Conservation (phyloP, 2,888 invertebrate species). For the Dryocosmus kuriphilus region DNA sequence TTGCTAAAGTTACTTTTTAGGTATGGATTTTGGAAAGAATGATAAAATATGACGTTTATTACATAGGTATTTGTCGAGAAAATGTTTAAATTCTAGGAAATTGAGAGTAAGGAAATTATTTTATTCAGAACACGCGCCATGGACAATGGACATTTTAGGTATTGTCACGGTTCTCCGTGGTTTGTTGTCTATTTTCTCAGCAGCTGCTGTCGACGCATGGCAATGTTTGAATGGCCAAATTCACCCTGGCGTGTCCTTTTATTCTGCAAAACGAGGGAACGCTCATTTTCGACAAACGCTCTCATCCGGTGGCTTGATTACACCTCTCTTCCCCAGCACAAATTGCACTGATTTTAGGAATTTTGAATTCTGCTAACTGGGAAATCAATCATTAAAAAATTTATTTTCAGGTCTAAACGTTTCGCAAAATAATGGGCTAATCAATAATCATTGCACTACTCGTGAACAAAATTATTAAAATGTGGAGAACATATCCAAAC, state of each 20-base stretch:
- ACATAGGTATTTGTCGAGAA: not conserved
- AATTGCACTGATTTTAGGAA: not conserved
- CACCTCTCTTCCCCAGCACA: not conserved
- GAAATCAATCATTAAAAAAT: conserved; percentile 5
- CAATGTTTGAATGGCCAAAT: conserved; percentile 27
- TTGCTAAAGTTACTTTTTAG: too few relatives aligned
- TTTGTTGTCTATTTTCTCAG: conserved; percentile 23
- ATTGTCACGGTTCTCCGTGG: conserved; percentile 8
- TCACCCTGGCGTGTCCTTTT: conserved; percentile 1
- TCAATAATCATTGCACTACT: not conserved
- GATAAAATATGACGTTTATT: not conserved
- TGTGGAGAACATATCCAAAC: not conserved
- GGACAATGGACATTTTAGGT: not conserved
- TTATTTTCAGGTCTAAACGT: not conserved
- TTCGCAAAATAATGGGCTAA: not conserved
- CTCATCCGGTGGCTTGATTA: conserved; percentile 2
- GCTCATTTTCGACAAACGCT: not conserved
- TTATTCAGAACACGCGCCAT: conserved; percentile 20
- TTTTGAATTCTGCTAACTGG: conserved; percentile 1
- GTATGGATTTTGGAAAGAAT: not conserved
- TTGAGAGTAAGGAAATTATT: not conserved
- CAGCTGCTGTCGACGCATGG: conserved; percentile 28
- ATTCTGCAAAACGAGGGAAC: conserved; percentile 22
- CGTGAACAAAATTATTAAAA: not conserved
- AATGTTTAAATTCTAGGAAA: not conserved